Base-by-base conservation (phyloP, 35 echinoderm and acorn worm genomes). In the Heliocidaris erythrogramma region DNA sequence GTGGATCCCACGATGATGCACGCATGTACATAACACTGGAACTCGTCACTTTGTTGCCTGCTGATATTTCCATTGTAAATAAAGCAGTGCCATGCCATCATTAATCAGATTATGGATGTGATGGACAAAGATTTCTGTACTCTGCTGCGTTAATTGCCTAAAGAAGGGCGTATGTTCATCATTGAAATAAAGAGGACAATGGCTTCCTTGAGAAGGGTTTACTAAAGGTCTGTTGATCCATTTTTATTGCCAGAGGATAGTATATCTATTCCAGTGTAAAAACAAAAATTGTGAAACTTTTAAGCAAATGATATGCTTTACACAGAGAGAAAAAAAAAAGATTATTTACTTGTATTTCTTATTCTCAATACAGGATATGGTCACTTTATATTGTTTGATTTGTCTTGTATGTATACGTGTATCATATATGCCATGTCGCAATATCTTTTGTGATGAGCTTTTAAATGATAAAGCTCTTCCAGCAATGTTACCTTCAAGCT, bases 51-150 rank as follows among this genome's bases (percentile, higher is more conserved):
- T 78, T 24, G 27, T 78, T 24, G 27, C 65, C 65, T 78, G 17
- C 61, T 24, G 65, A 78, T 78, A 21, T n/a, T 78, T n/a, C 65
- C 65, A 78, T 78, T 78, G 65, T 78, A 78, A 78, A 78, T 78
- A 78, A 78, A 78, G 65, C 65, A n/a, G 65, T 21, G n/a, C 65
- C 18, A 78, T 6, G 27, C 27, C 65, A 27, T 78, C 65, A 78
- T 27, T 78, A 78, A 78, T 78, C 65, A 29, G 65, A 18, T 24
- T 78, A 27, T 78, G 65, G 65, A 78, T 78, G 65, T 18, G 27
- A n/a, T 78, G 65, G 65, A 78, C 5, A 78, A 78, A 2, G 65
- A 78, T 14, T 56, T 56, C 52, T 56, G 14, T 78, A 78, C 24
- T 78, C 21, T 78, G 27, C 21, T 24, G 27, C 18, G 5, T 17